Base-by-base conservation (phyloP, 2,797 vertebrate species). In the Melanotaenia pygmaea region DNA sequence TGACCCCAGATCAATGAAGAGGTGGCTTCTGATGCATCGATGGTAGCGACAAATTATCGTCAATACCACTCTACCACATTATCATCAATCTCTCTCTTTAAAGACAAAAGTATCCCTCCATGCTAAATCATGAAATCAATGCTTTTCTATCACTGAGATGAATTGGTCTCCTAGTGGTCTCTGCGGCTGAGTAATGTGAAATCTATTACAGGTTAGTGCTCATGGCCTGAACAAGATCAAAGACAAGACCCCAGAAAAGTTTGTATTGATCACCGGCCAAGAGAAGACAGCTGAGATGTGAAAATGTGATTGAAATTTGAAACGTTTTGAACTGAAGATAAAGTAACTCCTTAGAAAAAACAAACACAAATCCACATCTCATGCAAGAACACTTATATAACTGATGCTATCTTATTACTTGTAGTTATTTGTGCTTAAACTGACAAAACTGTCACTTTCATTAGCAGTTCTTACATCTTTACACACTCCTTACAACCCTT, bases 41-140 rank as follows among this genome's bases (percentile, higher is more conserved):
- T 62, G 80, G 76, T 67, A 82, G 85, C 56, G 76, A 90, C 84
- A 87, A 88, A 85, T 89, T 53, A 88, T 83, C 88, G 70, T 88
- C 86, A 77, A 87, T 93, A 89, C 59, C 85, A 84, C 87, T 91
- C 85, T 45, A 85, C 83, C 84, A 83, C 86, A 88, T 90, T 80
- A 88, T 83, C 88, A 91, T 92, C 92, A 83, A 89, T 94, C 89
- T 88, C 84, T 79, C 77, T 77, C 76, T 76, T 26, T 16, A 89
- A 86, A 86, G 86, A 89, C 86, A 89, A 88, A 92, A 90, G 88
- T 87, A 87, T 91, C 88, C 75, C 87, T 88, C 82, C 59, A 71
- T 72, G 82, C 85, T 90, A 86, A 91, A 93, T 91, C 83, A 60
- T 47, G 43, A 83, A 89, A 91, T 92, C 91, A 64, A 93, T 93